A percentile compares a stretch with the other conserved stretches of the same genome.
These are phyloP conservation scores for Hassar affinis DNA, from an alignment of 2,113 vertebrate species.

Conservation along the genomic window DNA sequence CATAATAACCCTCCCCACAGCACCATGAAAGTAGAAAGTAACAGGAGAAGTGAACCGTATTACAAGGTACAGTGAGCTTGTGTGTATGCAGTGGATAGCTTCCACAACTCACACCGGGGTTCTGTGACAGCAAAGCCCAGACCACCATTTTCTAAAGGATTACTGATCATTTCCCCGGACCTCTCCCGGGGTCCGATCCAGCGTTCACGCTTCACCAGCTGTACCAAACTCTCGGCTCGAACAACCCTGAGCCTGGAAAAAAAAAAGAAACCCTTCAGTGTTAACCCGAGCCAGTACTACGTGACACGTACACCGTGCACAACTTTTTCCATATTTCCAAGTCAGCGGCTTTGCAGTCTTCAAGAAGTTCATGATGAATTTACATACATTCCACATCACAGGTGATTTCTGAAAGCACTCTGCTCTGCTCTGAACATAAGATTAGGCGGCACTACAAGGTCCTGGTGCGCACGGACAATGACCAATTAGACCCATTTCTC, in stretches of 20 bases:
- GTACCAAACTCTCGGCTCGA: not conserved
- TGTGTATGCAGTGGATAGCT: not conserved
- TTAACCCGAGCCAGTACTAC: not conserved
- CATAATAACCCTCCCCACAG: not conserved
- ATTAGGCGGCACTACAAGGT: not conserved
- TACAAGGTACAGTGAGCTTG: not conserved
- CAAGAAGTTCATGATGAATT: conserved; percentile 2
- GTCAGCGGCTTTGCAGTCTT: not conserved
- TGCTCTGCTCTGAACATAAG: conserved; percentile 13
- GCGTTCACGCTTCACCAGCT: not conserved
- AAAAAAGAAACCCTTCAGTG: not conserved
- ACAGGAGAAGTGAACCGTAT: not conserved
- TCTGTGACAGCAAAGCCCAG: not conserved
- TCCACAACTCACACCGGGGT: not conserved
- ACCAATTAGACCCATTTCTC: conserved; percentile 29
- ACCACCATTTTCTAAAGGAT: not conserved
- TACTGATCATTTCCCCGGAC: not conserved
- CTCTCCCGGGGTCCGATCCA: not conserved
- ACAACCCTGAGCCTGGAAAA: not conserved
- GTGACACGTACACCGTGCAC: not conserved
- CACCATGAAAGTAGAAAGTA: not conserved
- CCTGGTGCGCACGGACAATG: conserved; percentile 18
- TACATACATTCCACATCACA: conserved; percentile 11
- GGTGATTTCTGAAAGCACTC: not conserved
- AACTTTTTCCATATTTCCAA: no score